A percentile compares a stretch with the other conserved stretches of the same genome.
Evolutionary conservation across 2,888 invertebrate genomes (phyloP).

Genomic region (Synergus itoensis): DNA sequence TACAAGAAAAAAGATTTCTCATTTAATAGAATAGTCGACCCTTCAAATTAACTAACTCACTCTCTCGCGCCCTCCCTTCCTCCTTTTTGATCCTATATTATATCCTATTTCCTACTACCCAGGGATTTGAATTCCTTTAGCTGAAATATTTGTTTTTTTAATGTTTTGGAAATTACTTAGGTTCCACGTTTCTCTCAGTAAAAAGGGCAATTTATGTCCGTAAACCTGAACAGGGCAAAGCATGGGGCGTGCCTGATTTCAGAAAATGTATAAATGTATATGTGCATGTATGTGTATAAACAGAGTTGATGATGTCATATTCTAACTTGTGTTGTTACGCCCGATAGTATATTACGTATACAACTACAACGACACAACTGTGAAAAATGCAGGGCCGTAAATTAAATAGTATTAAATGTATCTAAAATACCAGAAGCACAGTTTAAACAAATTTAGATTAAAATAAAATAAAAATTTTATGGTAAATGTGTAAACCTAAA

Average conservation of each 20-base stretch:
- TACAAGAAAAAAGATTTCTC: no score
- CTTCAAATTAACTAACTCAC: no score
- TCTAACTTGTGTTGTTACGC: conserved; percentile 72
- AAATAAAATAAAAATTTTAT: not conserved
- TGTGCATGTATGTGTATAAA: conserved; percentile 56
- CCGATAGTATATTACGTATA: conserved; percentile 49
- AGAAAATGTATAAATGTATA: conserved; percentile 57
- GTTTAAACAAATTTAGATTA: not conserved
- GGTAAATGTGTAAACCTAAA: not conserved
- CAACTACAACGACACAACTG: not conserved
- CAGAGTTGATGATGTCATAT: conserved; percentile 74
- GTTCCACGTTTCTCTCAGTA: not conserved
- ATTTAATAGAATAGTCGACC: no score
- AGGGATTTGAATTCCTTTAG: not conserved
- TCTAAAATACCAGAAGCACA: not conserved
- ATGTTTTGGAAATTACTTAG: not conserved
- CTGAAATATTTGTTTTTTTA: not conserved
- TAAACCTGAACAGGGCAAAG: conserved; percentile 43
- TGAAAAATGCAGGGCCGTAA: not conserved
- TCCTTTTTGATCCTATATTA: no score
- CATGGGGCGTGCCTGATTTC: conserved; percentile 74
- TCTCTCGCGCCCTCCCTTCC: no score
- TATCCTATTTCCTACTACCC: no score
- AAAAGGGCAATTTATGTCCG: not conserved
- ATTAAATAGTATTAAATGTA: not conserved